Conservation (phyloP, 2,888 invertebrate species). For the Clunio marinus region DNA sequence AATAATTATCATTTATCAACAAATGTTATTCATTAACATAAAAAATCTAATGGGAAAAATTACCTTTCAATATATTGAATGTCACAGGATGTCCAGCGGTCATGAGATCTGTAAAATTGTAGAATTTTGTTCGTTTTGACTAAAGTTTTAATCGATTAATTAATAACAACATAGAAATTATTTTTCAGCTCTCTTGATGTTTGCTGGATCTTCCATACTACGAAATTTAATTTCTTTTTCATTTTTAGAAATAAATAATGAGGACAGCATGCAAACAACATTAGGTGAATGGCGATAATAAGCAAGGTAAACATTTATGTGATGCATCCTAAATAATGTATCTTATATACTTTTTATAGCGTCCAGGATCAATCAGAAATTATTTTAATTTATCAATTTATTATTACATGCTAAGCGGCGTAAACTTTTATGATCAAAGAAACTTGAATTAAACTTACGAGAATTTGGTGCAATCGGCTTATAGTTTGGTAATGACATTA, state of each 20-base stretch:
- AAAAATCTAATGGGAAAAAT: conserved; percentile 43
- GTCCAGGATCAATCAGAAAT: neutral
- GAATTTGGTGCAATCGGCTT: conserved; percentile 24
- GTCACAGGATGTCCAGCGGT: conserved; percentile 76
- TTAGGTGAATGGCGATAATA: neutral
- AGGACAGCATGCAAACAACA: conserved; percentile 5
- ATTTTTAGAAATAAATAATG: no score
- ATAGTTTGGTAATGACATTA: conserved; percentile 35
- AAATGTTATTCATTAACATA: conserved; percentile 13
- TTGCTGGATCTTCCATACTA: conserved; percentile 6
- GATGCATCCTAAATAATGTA: neutral
- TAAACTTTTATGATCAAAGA: no score
- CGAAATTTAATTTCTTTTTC: no score
- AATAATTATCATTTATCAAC: conserved; percentile 39
- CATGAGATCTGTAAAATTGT: conserved; percentile 53
- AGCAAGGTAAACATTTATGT: neutral
- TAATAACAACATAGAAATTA: neutral
- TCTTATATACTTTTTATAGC: neutral
- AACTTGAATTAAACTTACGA: conserved; percentile 32
- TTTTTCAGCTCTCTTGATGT: neutral
- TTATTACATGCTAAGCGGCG: conserved; percentile 20
- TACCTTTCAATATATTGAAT: conserved; percentile 86
- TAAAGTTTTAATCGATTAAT: neutral
- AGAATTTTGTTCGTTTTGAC: neutral
- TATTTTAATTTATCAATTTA: neutral